These are phyloP conservation scores for Pristionchus maxplancki DNA, from an alignment of 2,888 invertebrate genomes.

Conservation along the genomic window DNA sequence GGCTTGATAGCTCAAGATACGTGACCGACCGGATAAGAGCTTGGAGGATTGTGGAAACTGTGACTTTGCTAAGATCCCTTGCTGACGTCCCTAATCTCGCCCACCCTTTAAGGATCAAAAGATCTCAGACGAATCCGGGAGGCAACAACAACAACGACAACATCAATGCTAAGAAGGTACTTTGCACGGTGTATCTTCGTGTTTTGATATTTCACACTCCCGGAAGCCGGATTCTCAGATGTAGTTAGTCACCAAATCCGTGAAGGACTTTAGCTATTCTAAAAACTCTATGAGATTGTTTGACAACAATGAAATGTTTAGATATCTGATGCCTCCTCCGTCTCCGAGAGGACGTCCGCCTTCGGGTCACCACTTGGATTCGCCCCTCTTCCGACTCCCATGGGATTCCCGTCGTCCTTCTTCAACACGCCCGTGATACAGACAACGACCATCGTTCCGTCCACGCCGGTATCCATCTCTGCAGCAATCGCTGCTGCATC, in stretches of 20 bases:
- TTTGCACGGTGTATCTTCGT: neutral
- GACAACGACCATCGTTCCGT: neutral
- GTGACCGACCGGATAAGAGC: neutral
- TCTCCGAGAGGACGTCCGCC: neutral
- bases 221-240: no score
- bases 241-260: neutral
- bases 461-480: neutral
- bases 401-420: neutral
- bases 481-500: neutral
- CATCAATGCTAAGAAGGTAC: neutral
- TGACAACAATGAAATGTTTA: neutral
- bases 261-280: no score
- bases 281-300: neutral
- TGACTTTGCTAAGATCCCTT: neutral
- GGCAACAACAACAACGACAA: neutral
- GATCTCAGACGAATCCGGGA: neutral
- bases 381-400: neutral
- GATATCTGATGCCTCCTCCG: neutral
- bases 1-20: neutral
- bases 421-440: neutral
- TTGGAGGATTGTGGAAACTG: neutral
- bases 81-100: neutral
- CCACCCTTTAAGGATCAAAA: neutral
- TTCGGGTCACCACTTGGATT: neutral
- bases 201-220: neutral